phyloP scores from a whole-genome alignment of 2,888 invertebrate genomes.

The Apamea crenata region DNA sequence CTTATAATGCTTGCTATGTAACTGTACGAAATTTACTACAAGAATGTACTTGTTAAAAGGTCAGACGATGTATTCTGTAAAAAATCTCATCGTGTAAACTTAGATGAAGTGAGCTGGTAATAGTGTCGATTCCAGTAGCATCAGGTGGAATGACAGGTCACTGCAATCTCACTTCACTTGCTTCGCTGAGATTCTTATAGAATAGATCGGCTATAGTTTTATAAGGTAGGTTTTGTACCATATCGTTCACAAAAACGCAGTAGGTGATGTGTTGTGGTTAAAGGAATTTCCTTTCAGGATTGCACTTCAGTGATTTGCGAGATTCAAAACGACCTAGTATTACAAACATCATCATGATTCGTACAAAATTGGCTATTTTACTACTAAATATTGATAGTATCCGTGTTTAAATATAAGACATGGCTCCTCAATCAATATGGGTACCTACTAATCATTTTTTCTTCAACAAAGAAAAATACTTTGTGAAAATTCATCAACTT shows the following conservation, averaged over 20 bases:
- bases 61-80: too few relatives aligned
- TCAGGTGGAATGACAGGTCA: too few relatives aligned
- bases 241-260: background rate
- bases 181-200: too few relatives aligned
- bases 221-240: too few relatives aligned
- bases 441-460: background rate
- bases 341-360: background rate
- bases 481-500: slow-evolving; percentile 18
- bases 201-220: background rate
- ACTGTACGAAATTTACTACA: background rate
- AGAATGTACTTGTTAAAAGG: too few relatives aligned
- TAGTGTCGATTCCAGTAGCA: too few relatives aligned
- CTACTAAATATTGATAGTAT: background rate
- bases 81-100: too few relatives aligned
- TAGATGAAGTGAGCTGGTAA: too few relatives aligned
- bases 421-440: background rate
- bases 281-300: background rate
- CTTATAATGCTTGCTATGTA: background rate
- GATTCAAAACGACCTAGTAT: background rate
- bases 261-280: background rate
- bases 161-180: too few relatives aligned
- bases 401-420: background rate
- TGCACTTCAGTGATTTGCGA: background rate
- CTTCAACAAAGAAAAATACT: slow-evolving; percentile 6
- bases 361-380: background rate